Percentiles rank a stretch among this genome's conserved stretches.
phyloP scores from a whole-genome alignment of 1,140 invertebrate genomes.

The Drosophila biarmipes region DNA sequence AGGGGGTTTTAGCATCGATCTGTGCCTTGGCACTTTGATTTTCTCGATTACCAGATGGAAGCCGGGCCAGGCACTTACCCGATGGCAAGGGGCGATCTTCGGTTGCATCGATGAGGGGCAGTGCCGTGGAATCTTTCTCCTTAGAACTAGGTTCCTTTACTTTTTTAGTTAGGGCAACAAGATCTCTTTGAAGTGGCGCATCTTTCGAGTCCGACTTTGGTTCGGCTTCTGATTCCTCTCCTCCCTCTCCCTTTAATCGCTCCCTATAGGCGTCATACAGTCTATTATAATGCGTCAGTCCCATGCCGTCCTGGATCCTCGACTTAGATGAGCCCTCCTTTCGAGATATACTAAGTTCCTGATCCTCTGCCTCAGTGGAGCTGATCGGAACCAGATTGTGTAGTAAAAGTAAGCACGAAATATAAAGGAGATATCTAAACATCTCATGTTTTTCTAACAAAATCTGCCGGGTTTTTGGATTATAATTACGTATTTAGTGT shows the following conservation, averaged over 20 bases:
- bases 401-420: constrained; percentile 14
- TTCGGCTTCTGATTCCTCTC: background rate
- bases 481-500: background rate
- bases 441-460: constrained; percentile 13
- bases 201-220: background rate
- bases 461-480: background rate
- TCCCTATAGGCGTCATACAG: constrained; percentile 52
- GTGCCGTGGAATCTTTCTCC: background rate
- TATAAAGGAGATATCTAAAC: constrained; percentile 4
- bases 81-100: background rate
- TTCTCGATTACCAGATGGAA: background rate
- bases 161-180: background rate
- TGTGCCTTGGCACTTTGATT: background rate
- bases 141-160: background rate
- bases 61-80: background rate
- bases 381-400: background rate
- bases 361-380: background rate
- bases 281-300: constrained; percentile 24
- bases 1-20: background rate
- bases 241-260: constrained; percentile 5
- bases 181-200: background rate
- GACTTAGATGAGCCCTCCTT: constrained; percentile 5
- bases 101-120: background rate
- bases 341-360: constrained; percentile 5
- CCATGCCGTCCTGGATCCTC: background rate